Evolutionary conservation across 2,797 vertebrate genomes (phyloP), one percentile per base, ranked within the genome.

Genomic region (Sebastes umbrosus): DNA sequence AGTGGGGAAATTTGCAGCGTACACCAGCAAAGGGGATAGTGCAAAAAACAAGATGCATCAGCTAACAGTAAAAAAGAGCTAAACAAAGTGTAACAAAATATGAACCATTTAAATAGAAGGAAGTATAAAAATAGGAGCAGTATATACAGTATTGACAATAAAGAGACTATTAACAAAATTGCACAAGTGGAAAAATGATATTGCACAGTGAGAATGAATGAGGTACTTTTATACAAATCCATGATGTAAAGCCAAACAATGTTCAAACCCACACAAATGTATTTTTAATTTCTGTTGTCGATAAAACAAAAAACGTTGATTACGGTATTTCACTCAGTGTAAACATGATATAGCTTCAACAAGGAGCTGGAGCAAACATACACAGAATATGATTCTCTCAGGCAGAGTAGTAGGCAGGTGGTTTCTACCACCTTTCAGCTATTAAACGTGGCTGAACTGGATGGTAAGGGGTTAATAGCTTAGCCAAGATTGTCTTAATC

Each of bases 381-480:
- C 2, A 60, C 39, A 52, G 2, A 68, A 9, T 20, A 22, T 22
- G 32, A 36, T 36, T 34, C 13, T 13, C 2, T 66, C n/a, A 43
- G 0, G 6, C 18, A 31, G 10, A 16, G 16, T 11, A 0, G 16
- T 8, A 3, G 2, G 18, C 18, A 63, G n/a, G 12, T 24, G 46
- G 8, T 36, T 39, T 59, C 1, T 0, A 52, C 2, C 16, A n/a
- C 8, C 2, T 52, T 31, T 3, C 32, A 34, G 8, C 20, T 24
- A 4, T 3, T 22, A 22, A 57, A 25, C 14, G 27, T 25, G 8
- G 5, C 0, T 58, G 18, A 9, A 16, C 2, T 20, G 5, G 20
- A 58, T 22, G 2, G 6, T 4, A 3, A 67, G 0, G 1, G 10
- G 3, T 46, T 29, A 59, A 54, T 0, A 3, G 3, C 0, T 46